phyloP scores from a whole-genome alignment of 1,140 invertebrate species.

The Tenebrio molitor region DNA sequence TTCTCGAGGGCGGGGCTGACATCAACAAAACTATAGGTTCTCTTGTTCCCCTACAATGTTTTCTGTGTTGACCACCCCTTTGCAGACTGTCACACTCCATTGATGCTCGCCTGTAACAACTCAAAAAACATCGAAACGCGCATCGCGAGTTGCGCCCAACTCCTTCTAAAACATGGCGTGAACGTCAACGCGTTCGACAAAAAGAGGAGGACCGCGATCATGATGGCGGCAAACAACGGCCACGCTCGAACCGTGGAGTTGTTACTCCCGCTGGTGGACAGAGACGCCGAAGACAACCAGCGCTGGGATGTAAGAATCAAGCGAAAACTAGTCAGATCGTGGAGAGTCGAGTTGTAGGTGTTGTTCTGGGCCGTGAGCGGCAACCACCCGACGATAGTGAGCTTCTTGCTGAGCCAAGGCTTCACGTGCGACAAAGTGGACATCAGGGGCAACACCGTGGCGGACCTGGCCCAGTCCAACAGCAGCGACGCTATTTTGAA shows the following conservation, averaged over 20 bases:
- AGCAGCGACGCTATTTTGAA: conserved; percentile 65
- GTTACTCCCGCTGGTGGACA: conserved; percentile 64
- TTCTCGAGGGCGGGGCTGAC: conserved; percentile 58
- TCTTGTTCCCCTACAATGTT: conserved; percentile 9
- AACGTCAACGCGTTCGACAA: conserved; percentile 66
- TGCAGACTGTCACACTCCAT: conserved; percentile 56
- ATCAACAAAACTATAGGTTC: conserved; percentile 57
- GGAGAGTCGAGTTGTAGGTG: conserved; percentile 55
- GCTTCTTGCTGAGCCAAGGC: conserved; percentile 65
- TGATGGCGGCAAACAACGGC: conserved; percentile 67
- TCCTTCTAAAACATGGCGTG: conserved; percentile 56
- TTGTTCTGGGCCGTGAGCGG: conserved; percentile 69
- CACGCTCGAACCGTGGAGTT: conserved; percentile 64
- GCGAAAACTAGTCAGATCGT: conserved; percentile 1
- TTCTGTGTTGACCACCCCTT: conserved; percentile 11
- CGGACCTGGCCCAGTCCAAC: conserved; percentile 66
- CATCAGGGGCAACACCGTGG: conserved; percentile 65
- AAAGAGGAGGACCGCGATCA: conserved; percentile 67
- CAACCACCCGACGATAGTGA: conserved; percentile 65
- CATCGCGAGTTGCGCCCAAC: too few relatives aligned
- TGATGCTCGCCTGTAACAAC: conserved; percentile 60
- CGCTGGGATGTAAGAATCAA: conserved; percentile 64
- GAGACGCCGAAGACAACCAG: conserved; percentile 67
- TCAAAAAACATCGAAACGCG: neutral
- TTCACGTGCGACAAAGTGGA: conserved; percentile 64